Evolutionary conservation across 92 coral and sea anemone genomes (phyloP), one percentile per base, ranked within the genome.

Genomic region (Epizoanthus scotinus): DNA sequence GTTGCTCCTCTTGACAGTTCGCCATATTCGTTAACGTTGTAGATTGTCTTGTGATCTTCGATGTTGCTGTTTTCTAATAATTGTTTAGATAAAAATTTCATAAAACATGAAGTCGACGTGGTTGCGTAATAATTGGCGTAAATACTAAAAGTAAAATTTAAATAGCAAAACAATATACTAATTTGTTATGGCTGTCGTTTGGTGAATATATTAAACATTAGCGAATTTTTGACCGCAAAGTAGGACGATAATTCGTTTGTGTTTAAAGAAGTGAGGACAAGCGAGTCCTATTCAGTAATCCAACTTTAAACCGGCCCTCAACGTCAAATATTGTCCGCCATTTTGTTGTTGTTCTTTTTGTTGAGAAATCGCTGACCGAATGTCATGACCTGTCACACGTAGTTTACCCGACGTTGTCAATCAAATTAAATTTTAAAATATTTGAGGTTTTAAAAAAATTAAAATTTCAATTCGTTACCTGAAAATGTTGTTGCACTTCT

Each of bases 321-420:
- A 58, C 13, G 47, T 8, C 42, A 68, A 22, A 18, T 13, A 22
- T 10, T 38, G 40, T 75, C 21, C 81, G 69, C 81, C 81, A 75
- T 75, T 59, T 75, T 75, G 81, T 28, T 47, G 40, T 75, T 58
- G 56, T 73, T n/a, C n/a, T 73, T 63, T 66, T n/a, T 44, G 17
- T 29, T 58, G 79, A 57, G 79, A 60, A 59, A 75, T 75, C 81
- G 81, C 81, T 58, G 81, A 67, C 81, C 49, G 15, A 15, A 13
- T 47, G 52, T 14, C 52, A 47, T 15, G 52, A 47, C 52, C 52
- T 47, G 52, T 47, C 81, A 6, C 9, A 28, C 55, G 21, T 55
- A 24, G 34, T 22, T 1, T 38, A 73, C 18, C 24, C 3, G 18
- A 38, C 17, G 44, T 31, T 34, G 10, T 29, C 26, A 12, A 20